Evolutionary conservation across 1,140 invertebrate species (phyloP).

Genomic region (Rhagoletis pomonella): DNA sequence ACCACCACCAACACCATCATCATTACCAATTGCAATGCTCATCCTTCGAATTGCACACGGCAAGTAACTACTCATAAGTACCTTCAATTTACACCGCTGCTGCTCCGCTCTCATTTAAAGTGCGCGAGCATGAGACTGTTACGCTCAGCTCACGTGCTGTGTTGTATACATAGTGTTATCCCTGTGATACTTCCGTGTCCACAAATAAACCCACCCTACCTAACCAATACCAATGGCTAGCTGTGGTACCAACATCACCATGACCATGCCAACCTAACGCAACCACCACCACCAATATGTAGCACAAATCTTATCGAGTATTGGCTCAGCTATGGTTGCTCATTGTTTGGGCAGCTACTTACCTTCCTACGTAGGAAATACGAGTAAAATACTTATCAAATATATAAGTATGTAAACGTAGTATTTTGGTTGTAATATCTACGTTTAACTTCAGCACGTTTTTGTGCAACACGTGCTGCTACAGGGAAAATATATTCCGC

Average conservation of each 20-base stretch:
- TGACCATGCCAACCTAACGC: conserved; percentile 8
- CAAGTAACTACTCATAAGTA: conserved; percentile 42
- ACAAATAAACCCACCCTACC: conserved; percentile 30
- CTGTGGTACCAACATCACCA: not conserved
- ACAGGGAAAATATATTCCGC: not conserved
- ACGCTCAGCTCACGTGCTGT: conserved; percentile 38
- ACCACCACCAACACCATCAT: not conserved
- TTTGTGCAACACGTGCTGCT: conserved; percentile 40
- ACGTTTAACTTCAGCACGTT: not conserved
- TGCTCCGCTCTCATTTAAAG: conserved; percentile 22
- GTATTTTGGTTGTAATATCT: not conserved
- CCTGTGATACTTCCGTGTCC: conserved; percentile 46
- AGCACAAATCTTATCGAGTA: conserved; percentile 8
- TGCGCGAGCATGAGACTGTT: not conserved
- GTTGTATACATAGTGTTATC: not conserved
- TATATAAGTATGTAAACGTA: not conserved
- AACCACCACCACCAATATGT: conserved; percentile 27
- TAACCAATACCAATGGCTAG: conserved; percentile 7
- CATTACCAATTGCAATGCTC: conserved; percentile 30
- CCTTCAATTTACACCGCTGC: conserved; percentile 15
- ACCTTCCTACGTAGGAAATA: not conserved
- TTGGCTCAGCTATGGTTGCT: conserved; percentile 27
- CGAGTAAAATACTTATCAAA: no score
- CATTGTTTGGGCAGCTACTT: not conserved
- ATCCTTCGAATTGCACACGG: not conserved